Conservation (phyloP, 2,113 vertebrate species). For the Synodontis membranacea region DNA sequence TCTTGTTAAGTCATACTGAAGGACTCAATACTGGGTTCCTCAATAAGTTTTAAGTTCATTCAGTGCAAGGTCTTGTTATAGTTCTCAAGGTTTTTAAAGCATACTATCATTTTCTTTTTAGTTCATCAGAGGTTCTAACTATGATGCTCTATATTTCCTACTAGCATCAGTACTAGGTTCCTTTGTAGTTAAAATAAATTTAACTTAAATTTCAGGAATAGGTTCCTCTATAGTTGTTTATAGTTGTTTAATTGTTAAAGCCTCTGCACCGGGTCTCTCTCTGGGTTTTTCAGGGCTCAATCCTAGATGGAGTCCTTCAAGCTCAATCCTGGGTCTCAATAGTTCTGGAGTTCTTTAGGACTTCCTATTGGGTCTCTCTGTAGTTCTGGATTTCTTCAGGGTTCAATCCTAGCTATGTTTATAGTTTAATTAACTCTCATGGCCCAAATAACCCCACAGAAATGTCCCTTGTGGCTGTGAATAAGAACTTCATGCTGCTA, state of each 20-base stretch:
- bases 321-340: background rate
- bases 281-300: background rate
- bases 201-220: background rate
- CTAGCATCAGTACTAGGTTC: background rate
- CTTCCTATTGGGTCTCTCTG: background rate
- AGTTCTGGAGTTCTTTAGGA: background rate
- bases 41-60: background rate
- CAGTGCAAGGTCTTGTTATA: background rate
- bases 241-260: background rate
- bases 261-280: background rate
- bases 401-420: background rate
- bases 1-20: background rate
- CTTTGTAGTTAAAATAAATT: no score
- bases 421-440: background rate
- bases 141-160: background rate
- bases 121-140: background rate
- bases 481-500: background rate
- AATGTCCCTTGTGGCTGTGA: background rate
- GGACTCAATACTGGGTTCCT: background rate
- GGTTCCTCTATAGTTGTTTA: background rate
- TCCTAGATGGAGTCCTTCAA: background rate
- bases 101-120: background rate
- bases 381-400: conserved; percentile 14
- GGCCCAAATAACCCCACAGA: background rate
- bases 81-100: background rate